Conservation (phyloP, 1,140 invertebrate species). For the Drosophila triauraria region DNA sequence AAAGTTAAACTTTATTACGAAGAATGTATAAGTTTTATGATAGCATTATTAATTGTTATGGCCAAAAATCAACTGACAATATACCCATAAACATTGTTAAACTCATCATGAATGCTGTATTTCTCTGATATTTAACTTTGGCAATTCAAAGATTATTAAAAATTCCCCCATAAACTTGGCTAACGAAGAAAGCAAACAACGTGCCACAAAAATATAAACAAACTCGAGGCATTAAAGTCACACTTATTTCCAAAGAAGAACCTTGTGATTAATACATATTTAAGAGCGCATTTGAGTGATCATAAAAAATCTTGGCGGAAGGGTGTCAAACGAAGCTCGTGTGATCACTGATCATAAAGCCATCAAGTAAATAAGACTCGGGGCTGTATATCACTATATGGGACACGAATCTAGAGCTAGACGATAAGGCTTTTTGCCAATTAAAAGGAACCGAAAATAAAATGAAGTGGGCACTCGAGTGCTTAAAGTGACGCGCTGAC, state of each 20-base stretch:
- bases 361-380: constrained; percentile 25
- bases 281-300: constrained; percentile 49
- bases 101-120: background rate
- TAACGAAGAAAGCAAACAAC: constrained; percentile 20
- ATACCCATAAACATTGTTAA: background rate
- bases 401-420: constrained; percentile 16
- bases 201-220: background rate
- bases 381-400: constrained; percentile 7
- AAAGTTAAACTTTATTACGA: background rate
- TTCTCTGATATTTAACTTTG: constrained; percentile 6
- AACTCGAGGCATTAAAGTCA: constrained; percentile 1
- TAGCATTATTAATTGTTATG: background rate
- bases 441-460: constrained; percentile 42
- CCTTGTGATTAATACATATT: constrained; percentile 44
- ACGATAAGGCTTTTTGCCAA: constrained; percentile 40
- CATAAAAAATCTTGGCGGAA: constrained; percentile 53
- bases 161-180: constrained; percentile 6
- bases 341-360: constrained; percentile 56
- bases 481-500: constrained; percentile 46
- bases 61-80: background rate
- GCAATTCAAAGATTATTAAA: constrained; percentile 3
- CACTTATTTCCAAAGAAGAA: constrained; percentile 9
- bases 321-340: constrained; percentile 37
- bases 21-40: background rate
- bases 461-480: constrained; percentile 53